These are phyloP conservation scores for Melanotaenia maccullochi DNA, from an alignment of 2,797 vertebrate genomes.

Conservation along the genomic window DNA sequence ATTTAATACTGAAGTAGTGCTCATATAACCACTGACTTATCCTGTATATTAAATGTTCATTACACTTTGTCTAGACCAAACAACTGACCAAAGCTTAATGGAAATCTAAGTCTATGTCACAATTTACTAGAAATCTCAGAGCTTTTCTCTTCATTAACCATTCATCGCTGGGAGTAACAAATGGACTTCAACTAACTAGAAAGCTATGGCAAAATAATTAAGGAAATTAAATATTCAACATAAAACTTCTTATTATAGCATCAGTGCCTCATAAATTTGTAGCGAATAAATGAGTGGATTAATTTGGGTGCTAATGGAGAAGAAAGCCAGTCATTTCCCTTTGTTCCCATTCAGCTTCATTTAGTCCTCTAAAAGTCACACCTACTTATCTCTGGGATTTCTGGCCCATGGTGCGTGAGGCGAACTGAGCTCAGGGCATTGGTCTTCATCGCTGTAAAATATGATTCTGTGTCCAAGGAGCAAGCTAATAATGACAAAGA, in stretches of 20 bases:
- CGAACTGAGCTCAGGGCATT: conserved; percentile 29
- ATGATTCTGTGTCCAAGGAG: conserved; percentile 40
- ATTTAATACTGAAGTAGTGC: background rate
- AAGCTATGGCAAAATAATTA: conserved; percentile 76
- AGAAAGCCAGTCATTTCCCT: conserved; percentile 60
- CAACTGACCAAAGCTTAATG: conserved; percentile 25
- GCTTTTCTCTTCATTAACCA: conserved; percentile 64
- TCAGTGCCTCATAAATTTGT: conserved; percentile 73
- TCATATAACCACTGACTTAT: background rate
- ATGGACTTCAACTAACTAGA: conserved; percentile 64
- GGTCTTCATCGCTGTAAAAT: conserved; percentile 42
- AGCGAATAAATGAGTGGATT: conserved; percentile 70
- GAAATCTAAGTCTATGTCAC: background rate
- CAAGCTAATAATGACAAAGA: conserved; percentile 64
- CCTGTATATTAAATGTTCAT: background rate
- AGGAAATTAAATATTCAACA: conserved; percentile 81
- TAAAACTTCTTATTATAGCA: conserved; percentile 78
- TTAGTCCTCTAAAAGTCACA: conserved; percentile 51
- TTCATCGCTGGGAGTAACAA: conserved; percentile 63
- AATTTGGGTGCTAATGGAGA: conserved; percentile 69
- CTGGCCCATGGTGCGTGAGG: conserved; percentile 33
- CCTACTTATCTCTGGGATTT: conserved; percentile 51
- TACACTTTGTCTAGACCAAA: conserved; percentile 18
- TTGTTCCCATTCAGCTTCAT: conserved; percentile 57
- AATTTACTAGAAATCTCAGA: conserved; percentile 18